Conservation (phyloP, 2,888 invertebrate species). For the Phortica magna region DNA sequence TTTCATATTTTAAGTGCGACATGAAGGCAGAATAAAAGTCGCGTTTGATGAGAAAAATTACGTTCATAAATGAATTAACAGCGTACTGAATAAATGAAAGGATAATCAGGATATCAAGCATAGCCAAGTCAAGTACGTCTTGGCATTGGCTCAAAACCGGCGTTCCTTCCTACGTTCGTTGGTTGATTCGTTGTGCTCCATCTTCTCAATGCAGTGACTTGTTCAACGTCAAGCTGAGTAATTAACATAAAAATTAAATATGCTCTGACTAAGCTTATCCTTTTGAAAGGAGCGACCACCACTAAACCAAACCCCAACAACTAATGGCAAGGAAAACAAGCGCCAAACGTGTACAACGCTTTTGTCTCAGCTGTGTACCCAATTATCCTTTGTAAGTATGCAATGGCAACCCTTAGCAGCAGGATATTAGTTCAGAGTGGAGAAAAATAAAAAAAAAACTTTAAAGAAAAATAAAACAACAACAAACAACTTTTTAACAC, state of each 20-base stretch:
- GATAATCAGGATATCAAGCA: conserved; percentile 72
- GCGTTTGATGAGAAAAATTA: conserved; percentile 45
- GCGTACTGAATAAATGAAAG: conserved; percentile 75
- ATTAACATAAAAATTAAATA: conserved; percentile 68
- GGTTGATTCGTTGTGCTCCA: not conserved
- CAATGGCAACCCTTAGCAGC: conserved; percentile 21
- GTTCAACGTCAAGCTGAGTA: conserved; percentile 35
- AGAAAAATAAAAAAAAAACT: conserved; percentile 42
- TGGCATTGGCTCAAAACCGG: conserved; percentile 57
- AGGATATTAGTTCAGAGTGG: conserved; percentile 58
- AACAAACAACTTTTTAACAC: conserved; percentile 8
- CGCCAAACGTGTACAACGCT: not conserved
- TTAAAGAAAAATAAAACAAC: conserved; percentile 36
- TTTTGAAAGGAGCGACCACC: not conserved
- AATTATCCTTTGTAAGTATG: conserved; percentile 25
- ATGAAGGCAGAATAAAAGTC: conserved; percentile 11
- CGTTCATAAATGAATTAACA: conserved; percentile 75
- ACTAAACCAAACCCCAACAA: not conserved
- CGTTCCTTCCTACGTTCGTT: conserved; percentile 43
- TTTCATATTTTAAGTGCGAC: not conserved
- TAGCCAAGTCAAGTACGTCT: conserved; percentile 32
- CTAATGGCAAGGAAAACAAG: not conserved
- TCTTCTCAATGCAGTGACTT: not conserved
- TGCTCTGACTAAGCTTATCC: conserved; percentile 27
- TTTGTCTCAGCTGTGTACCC: conserved; percentile 16